Conservation (phyloP, 2,797 vertebrate species). For the Dendrocincla tyrannina region DNA sequence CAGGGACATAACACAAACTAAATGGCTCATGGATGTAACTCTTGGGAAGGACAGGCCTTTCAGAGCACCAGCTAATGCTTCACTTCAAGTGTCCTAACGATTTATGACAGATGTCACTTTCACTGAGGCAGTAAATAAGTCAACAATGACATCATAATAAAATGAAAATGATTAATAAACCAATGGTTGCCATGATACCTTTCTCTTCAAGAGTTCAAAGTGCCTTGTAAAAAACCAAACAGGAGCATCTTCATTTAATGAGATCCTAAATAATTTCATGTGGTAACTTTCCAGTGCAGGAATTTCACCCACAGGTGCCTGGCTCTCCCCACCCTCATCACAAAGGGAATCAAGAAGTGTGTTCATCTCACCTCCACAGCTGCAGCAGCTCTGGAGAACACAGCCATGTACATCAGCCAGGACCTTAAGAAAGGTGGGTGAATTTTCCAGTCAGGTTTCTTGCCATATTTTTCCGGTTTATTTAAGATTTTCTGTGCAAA, state of each 20-base stretch:
- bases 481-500: constrained; percentile 70
- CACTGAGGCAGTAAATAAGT: background rate
- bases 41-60: background rate
- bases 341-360: background rate
- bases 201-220: background rate
- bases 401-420: constrained; percentile 75
- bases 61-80: background rate
- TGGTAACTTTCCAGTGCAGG: background rate
- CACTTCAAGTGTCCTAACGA: background rate
- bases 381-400: constrained; percentile 80
- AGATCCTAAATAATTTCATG: background rate
- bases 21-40: background rate
- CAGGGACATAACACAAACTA: background rate
- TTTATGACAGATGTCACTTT: background rate
- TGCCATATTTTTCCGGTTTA: constrained; percentile 76
- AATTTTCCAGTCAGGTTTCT: constrained; percentile 68
- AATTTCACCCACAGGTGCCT: background rate
- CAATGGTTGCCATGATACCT: background rate
- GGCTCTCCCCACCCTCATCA: background rate
- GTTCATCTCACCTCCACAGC: constrained; percentile 74
- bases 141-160: background rate
- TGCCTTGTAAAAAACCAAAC: background rate
- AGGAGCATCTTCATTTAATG: background rate
- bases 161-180: background rate
- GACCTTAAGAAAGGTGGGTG: constrained; percentile 73